A percentile compares a stretch with the other conserved stretches of the same genome.
Conservation (phyloP, 2,113 vertebrate genomes). For the Drymodes brunneopygia region DNA sequence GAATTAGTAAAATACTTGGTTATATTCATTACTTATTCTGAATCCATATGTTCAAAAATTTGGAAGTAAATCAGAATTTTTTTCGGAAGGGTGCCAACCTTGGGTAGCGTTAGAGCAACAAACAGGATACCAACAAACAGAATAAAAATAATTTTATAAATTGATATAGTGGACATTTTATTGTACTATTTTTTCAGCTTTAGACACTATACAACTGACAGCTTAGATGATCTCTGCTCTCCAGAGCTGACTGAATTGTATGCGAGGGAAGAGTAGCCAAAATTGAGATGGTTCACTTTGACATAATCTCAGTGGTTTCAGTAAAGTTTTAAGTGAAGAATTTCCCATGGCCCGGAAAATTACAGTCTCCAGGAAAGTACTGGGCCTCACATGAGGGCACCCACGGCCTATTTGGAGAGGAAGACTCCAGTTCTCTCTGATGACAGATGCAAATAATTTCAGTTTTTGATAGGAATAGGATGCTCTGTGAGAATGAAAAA, state of each 20-base stretch:
- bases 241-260: neutral
- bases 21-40: neutral
- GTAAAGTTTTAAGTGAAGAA: neutral
- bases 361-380: neutral
- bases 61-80: neutral
- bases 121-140: neutral
- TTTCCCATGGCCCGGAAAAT: neutral
- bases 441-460: neutral
- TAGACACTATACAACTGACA: neutral
- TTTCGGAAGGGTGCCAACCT: neutral
- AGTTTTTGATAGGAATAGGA: neutral
- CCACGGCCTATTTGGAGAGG: neutral
- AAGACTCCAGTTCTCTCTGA: neutral
- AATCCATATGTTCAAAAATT: neutral
- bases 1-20: neutral
- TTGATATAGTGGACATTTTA: neutral
- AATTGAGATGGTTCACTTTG: neutral
- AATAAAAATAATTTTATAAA: neutral
- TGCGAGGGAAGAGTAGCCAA: neutral
- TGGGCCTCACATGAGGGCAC: neutral
- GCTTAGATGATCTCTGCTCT: neutral
- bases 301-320: neutral
- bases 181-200: neutral
- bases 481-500: neutral
- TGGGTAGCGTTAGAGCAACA: neutral